Percentiles rank a stretch among this genome's conserved stretches.
phyloP scores from a whole-genome alignment of 2,888 invertebrate genomes.

The Agrochola circellaris region DNA sequence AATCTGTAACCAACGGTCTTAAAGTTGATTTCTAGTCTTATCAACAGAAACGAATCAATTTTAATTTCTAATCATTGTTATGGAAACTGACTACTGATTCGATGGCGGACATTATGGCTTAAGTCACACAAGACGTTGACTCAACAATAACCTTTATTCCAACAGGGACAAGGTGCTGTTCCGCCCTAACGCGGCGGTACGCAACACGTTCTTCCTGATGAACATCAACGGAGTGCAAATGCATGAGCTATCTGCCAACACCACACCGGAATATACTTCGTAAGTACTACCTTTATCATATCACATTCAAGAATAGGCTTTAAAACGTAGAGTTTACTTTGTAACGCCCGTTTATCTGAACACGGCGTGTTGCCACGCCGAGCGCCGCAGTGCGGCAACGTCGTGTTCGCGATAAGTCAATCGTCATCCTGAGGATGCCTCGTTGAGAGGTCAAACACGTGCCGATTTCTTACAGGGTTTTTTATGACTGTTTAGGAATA shows the following conservation, averaged over 20 bases:
- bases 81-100: neutral
- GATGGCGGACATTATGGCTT: neutral
- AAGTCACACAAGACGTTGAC: too few species aligned
- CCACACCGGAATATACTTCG: conserved; percentile 85
- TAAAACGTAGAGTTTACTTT: too few species aligned
- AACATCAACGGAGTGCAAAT: conserved; percentile 88
- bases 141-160: conserved; percentile 30
- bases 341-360: too few species aligned
- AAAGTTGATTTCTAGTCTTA: neutral
- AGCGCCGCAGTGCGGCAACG: too few species aligned
- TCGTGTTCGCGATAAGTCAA: too few species aligned
- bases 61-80: neutral
- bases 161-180: conserved; percentile 87
- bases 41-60: neutral
- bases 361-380: too few species aligned
- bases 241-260: conserved; percentile 87
- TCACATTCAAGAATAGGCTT: too few species aligned
- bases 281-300: conserved; percentile 70
- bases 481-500: too few species aligned
- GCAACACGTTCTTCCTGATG: conserved; percentile 89
- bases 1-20: neutral
- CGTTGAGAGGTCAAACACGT: too few species aligned
- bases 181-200: conserved; percentile 87
- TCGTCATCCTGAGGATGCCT: too few species aligned
- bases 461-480: too few species aligned